These are phyloP conservation scores for Oscheius onirici DNA, from an alignment of 2,888 invertebrate genomes.

Conservation along the genomic window DNA sequence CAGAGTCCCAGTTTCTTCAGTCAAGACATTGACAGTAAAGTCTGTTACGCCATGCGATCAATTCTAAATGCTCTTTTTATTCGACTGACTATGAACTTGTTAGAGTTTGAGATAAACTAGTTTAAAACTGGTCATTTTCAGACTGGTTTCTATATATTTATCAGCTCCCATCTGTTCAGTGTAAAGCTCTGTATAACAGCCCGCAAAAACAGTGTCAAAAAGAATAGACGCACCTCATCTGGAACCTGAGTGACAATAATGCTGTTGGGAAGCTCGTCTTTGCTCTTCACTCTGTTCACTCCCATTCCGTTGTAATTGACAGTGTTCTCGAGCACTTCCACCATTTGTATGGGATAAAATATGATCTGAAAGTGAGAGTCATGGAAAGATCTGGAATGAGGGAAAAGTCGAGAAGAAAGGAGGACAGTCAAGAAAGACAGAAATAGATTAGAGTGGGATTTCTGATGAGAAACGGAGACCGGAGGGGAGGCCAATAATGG, in stretches of 20 bases:
- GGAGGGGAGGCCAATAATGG: background rate
- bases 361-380: background rate
- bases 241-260: conserved; percentile 67
- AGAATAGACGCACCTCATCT: conserved; percentile 46
- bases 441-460: background rate
- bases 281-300: conserved; percentile 37
- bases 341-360: background rate
- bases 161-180: no score
- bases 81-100: no score
- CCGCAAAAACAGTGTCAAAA: background rate
- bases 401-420: background rate
- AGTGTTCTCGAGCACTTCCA: conserved; percentile 16
- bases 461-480: background rate
- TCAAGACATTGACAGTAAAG: no score
- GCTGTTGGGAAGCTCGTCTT: conserved; percentile 70
- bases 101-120: no score
- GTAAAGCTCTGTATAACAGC: background rate
- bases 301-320: conserved; percentile 16
- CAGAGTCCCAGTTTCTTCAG: no score
- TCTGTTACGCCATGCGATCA: no score
- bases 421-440: background rate
- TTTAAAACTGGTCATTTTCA: no score
- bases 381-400: background rate
- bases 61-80: no score
- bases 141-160: no score